Evolutionary conservation across 2,113 vertebrate genomes (phyloP).

Genomic region (Anoura caudifer): DNA sequence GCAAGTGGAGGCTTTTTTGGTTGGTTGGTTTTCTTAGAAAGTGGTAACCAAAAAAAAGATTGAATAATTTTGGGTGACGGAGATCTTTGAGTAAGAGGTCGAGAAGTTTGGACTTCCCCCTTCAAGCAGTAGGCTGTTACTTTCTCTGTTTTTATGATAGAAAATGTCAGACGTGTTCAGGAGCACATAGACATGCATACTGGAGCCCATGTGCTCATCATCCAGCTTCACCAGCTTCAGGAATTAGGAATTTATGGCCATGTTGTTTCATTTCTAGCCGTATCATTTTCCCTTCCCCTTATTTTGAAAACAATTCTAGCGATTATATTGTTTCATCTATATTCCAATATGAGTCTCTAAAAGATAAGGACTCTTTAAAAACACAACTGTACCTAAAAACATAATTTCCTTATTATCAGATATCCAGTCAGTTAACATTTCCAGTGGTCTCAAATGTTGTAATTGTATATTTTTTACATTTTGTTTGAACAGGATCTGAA

Average conservation of each 20-base stretch:
- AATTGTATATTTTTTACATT: constrained; percentile 2
- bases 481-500: background rate
- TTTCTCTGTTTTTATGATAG: background rate
- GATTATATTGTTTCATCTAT: background rate
- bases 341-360: background rate
- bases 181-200: background rate
- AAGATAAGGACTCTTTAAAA: background rate
- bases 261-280: background rate
- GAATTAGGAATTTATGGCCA: background rate
- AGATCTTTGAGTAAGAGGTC: background rate
- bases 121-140: background rate
- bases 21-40: background rate
- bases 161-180: background rate
- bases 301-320: background rate
- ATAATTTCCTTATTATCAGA: background rate
- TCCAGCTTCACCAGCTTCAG: background rate
- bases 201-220: background rate
- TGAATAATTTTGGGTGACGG: background rate
- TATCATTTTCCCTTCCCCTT: background rate
- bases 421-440: background rate
- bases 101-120: background rate
- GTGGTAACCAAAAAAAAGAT: background rate
- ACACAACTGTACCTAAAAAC: background rate
- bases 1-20: background rate
- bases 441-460: background rate